Base-by-base conservation (phyloP, 2,113 vertebrate genomes). In the Hyperoodon ampullatus region DNA sequence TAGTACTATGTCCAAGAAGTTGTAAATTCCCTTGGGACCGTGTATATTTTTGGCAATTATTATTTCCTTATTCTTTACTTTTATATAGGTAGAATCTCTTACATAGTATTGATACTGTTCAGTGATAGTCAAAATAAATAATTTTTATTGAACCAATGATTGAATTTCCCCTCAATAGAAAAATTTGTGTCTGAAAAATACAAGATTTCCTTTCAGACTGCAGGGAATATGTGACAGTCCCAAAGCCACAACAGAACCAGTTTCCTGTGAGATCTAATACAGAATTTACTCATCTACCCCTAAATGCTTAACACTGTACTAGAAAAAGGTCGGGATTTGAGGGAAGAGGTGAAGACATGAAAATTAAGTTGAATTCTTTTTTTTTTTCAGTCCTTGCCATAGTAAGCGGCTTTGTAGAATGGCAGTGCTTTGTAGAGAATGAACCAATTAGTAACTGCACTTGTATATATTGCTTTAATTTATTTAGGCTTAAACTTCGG, bases 351-450 rank as follows among this genome's bases (percentile, higher is more conserved):
- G 5, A 74, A 85, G 18, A 70, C 9, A 42, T 55, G 26, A 68
- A 90, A 16, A 81, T 26, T 84, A 68, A 95, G 91, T 97, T 98
- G 98, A 98, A 98, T 99, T 98, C 98, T 98, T 95, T 97, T 53
- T 97, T 92, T 93, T 90, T 70, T 87, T 55, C 9, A 87, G 60
- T 97, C 97, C 83, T 96, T 98, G 96, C 96, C 96, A 87, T 98
- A 97, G 96, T 97, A 89, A 89, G 58, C 90, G 97, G 96, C 96
- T 97, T 98, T 94, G 82, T 97, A 96, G 96, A 98, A 97, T 50
- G 82, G 85, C 91, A 94, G 33, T 30, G 86, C 97, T 98, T 98
- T 95, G 96, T 96, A 97, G 21, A 96, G 61, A 98, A 97, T 97
- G 84, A 81, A 96, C 66, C 16, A 88, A 87, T 14, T 94, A 75